phyloP scores from a whole-genome alignment of 2,113 vertebrate species.

The Cathartes aura region DNA sequence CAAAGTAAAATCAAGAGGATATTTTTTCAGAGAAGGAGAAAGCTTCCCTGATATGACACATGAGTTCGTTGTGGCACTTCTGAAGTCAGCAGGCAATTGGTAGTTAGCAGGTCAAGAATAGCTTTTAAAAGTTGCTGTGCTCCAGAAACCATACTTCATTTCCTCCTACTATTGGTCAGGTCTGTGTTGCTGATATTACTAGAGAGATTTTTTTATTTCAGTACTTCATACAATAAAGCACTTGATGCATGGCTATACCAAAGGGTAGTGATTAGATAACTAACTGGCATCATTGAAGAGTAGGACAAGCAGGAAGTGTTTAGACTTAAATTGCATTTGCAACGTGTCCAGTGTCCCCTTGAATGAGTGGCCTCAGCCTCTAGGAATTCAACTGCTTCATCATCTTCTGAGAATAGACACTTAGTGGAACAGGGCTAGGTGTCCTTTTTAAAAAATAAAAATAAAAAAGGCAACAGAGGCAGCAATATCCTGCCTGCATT shows the following conservation, averaged over 20 bases:
- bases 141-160: slow-evolving; percentile 11
- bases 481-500: neutral
- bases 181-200: neutral
- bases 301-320: neutral
- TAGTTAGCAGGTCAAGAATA: neutral
- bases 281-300: neutral
- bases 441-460: neutral
- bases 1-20: neutral
- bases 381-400: neutral
- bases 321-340: neutral
- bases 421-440: neutral
- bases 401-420: neutral
- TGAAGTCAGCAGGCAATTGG: neutral
- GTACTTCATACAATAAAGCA: neutral
- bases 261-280: neutral
- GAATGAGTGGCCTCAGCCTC: neutral
- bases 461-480: neutral
- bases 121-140: neutral
- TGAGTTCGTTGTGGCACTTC: neutral
- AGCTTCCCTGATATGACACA: neutral
- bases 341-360: neutral
- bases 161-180: neutral
- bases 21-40: neutral
- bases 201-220: neutral
- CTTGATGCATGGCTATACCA: neutral